Base-by-base conservation (phyloP, 2,797 vertebrate species). In the Cynopterus sphinx region DNA sequence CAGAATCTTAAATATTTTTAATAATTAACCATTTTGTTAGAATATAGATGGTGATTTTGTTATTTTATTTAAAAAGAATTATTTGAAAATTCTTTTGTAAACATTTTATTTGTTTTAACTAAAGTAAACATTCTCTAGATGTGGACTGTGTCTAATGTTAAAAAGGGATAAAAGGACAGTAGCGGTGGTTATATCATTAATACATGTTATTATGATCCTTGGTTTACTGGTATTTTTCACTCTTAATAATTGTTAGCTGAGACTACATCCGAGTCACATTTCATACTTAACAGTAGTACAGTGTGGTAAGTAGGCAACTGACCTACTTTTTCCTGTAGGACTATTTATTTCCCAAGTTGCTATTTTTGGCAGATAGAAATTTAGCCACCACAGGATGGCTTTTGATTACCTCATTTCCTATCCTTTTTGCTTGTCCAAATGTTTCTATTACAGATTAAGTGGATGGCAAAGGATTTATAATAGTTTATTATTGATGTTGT, bases 31-130 rank as follows among this genome's bases (percentile, higher is more conserved):
- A 68, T 92, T 92, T 90, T 81, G 5, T 78, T 93, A 81, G 51
- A 96, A 77, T 28, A 71, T 41, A 90, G 46, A 94, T 63, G 26
- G 10, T 91, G 13, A 53, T 57, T 96, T 96, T 33, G 57, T 95
- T 92, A 68, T 1, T 87, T 0, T 90, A 5, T 89, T 93, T 61
- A 12, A 92, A 93, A 95, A 74, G 19, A 91, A 91, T 83, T 96
- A 86, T 74, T 83, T 93, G 70, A 63, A 82, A 79, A 81, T 79
- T 90, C 1, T 73, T 95, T 95, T 92, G 43, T 90, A 93, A 93
- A 24, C 9, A 75, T 91, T 87, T 91, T 87, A n/a, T 78, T 84
- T 88, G 12, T 95, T 96, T 92, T 92, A 89, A 94, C 41, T 81
- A 22, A 92, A 86, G 51, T 6, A 87, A 79, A 84, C 49, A 73